phyloP scores from a whole-genome alignment of 2,888 invertebrate species.

The Agriotes lineatus region DNA sequence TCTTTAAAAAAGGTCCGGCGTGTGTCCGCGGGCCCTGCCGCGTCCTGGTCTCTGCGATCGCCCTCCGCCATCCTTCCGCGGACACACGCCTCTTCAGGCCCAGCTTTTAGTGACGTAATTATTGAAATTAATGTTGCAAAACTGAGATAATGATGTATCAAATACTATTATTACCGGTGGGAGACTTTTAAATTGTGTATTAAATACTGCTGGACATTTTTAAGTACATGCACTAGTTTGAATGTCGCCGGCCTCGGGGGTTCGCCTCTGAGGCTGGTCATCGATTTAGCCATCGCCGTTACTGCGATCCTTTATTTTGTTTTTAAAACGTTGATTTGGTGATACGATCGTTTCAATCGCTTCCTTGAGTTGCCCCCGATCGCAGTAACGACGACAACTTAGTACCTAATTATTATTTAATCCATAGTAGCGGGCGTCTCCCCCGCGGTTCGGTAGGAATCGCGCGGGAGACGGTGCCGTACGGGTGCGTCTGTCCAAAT shows the following conservation, averaged over 20 bases:
- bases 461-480: conserved; percentile 14
- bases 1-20: conserved; percentile 25
- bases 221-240: conserved; percentile 37
- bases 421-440: conserved; percentile 19
- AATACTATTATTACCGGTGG: conserved; percentile 27
- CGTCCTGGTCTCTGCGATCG: background rate
- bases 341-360: background rate
- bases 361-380: background rate
- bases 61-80: background rate
- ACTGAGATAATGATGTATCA: conserved; percentile 19
- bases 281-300: conserved; percentile 8
- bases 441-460: conserved; percentile 17
- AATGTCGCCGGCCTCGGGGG: conserved; percentile 20
- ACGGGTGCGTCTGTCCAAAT: too few relatives aligned
- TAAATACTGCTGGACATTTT: conserved; percentile 50
- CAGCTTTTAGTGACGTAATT: conserved; percentile 36
- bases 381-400: conserved; percentile 17
- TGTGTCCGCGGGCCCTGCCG: background rate
- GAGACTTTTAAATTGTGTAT: conserved; percentile 28
- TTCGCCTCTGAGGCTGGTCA: background rate
- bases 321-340: background rate
- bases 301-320: background rate
- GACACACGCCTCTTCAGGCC: background rate
- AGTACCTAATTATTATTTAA: conserved; percentile 34
- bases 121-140: conserved; percentile 39